A percentile compares a stretch with the other conserved stretches of the same genome.
Conservation (phyloP, 2,797 vertebrate genomes). For the Pyrocephalus nanus region DNA sequence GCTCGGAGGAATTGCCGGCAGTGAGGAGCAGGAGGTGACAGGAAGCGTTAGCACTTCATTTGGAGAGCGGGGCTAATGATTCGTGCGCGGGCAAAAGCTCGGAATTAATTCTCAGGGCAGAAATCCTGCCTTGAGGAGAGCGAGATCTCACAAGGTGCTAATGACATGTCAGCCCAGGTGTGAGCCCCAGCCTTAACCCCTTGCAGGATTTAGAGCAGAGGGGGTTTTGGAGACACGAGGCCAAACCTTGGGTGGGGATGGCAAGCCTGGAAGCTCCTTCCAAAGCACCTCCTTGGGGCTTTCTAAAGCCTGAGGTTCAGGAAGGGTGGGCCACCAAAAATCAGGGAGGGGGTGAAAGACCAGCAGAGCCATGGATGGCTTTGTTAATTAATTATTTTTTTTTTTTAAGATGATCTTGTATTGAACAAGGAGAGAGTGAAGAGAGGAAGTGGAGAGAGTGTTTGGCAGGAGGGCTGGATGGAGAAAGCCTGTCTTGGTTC, state of each 20-base stretch:
- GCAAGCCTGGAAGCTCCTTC: not conserved
- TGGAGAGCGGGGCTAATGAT: slow-evolving; percentile 69
- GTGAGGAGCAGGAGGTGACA: slow-evolving; percentile 68
- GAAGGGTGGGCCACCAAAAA: accelerated
- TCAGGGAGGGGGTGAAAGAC: not conserved
- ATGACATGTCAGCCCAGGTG: slow-evolving; percentile 20
- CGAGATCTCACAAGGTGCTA: slow-evolving; percentile 52
- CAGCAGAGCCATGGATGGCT: not conserved
- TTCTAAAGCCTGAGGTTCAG: not conserved
- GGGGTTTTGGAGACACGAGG: accelerated
- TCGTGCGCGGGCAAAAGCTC: slow-evolving; percentile 30
- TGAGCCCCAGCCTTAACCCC: not conserved
- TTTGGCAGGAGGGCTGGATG: not conserved
- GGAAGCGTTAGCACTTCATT: slow-evolving; percentile 70
- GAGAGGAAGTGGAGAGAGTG: not conserved
- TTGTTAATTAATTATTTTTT: not conserved
- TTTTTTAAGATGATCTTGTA: not conserved
- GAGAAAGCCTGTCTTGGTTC: not conserved
- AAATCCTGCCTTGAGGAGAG: slow-evolving; percentile 1
- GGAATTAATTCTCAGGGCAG: slow-evolving; percentile 63
- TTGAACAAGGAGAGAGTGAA: not conserved
- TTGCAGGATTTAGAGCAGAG: not conserved
- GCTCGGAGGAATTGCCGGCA: slow-evolving; percentile 47
- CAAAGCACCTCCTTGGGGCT: not conserved
- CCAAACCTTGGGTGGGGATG: not conserved